phyloP scores from a whole-genome alignment of 92 coral and sea anemone species.

The Epizoanthus fatuus region DNA sequence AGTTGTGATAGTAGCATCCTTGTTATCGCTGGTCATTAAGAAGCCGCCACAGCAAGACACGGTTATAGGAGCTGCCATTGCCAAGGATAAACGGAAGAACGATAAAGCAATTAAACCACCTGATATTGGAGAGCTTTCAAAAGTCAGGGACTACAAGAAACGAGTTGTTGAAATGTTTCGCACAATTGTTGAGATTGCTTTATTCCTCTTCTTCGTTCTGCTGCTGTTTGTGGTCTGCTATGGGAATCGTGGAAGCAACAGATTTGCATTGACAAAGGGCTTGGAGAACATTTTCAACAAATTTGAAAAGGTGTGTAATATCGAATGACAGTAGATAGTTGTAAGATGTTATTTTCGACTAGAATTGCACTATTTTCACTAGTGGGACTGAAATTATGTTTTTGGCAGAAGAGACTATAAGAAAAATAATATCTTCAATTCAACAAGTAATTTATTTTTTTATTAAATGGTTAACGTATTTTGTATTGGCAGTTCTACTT shows the following conservation, averaged over 20 bases:
- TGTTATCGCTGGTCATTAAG: conserved; percentile 74
- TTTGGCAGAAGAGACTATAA: too few species aligned
- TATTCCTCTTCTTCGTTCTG: conserved; percentile 77
- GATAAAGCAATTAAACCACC: conserved; percentile 48
- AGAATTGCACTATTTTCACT: too few species aligned
- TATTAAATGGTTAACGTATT: too few species aligned
- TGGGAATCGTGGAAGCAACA: conserved; percentile 82
- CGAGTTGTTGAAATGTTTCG: conserved; percentile 71
- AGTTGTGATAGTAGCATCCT: conserved; percentile 79
- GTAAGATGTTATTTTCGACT: too few species aligned
- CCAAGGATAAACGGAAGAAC: conserved; percentile 41
- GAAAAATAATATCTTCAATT: too few species aligned
- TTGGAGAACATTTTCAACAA: conserved; percentile 52
- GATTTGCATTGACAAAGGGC: conserved; percentile 69
- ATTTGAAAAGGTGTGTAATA: conserved; percentile 71
- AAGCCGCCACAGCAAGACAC: conserved; percentile 76
- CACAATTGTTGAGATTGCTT: conserved; percentile 74
- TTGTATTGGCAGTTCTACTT: too few species aligned
- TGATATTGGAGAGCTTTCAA: conserved; percentile 61
- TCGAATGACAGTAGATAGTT: too few species aligned
- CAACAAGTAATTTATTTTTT: too few species aligned
- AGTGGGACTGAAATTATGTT: too few species aligned
- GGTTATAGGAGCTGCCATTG: conserved; percentile 58
- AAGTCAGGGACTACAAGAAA: conserved; percentile 71
- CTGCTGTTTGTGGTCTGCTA: conserved; percentile 83